Conservation (phyloP, 2,888 invertebrate genomes). For the Therioaphis trifolii region DNA sequence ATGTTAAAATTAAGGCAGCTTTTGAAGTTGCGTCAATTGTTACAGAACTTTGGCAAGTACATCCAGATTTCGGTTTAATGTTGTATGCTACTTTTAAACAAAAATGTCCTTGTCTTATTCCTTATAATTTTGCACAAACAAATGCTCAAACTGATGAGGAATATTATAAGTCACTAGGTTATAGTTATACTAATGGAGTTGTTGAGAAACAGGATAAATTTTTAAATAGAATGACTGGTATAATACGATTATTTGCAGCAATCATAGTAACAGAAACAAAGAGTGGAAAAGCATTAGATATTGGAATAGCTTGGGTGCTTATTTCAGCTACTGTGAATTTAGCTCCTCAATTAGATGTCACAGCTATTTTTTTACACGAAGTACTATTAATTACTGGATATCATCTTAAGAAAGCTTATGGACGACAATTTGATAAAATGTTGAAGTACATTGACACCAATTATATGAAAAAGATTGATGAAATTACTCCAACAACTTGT, state of each 20-base stretch:
- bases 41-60: slow-evolving; percentile 82
- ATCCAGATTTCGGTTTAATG: slow-evolving; percentile 83
- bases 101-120: slow-evolving; percentile 86
- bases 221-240: slow-evolving; percentile 85
- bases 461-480: slow-evolving; percentile 79
- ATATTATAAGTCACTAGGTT: slow-evolving; percentile 78
- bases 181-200: slow-evolving; percentile 76
- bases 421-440: slow-evolving; percentile 83
- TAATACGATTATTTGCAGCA: slow-evolving; percentile 83
- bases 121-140: slow-evolving; percentile 79
- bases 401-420: slow-evolving; percentile 77
- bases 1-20: slow-evolving; percentile 86
- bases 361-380: slow-evolving; percentile 83
- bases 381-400: slow-evolving; percentile 85
- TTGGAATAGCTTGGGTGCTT: slow-evolving; percentile 49
- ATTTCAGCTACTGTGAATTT: slow-evolving; percentile 69
- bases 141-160: slow-evolving; percentile 80
- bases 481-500: slow-evolving; percentile 71
- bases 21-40: slow-evolving; percentile 86
- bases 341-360: slow-evolving; percentile 80
- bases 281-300: slow-evolving; percentile 68
- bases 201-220: slow-evolving; percentile 87
- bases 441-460: slow-evolving; percentile 76
- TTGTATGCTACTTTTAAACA: slow-evolving; percentile 82
- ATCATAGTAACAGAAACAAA: slow-evolving; percentile 75